These are phyloP conservation scores for Periophthalmus magnuspinnatus DNA, from an alignment of 2,797 vertebrate species.

Conservation along the genomic window DNA sequence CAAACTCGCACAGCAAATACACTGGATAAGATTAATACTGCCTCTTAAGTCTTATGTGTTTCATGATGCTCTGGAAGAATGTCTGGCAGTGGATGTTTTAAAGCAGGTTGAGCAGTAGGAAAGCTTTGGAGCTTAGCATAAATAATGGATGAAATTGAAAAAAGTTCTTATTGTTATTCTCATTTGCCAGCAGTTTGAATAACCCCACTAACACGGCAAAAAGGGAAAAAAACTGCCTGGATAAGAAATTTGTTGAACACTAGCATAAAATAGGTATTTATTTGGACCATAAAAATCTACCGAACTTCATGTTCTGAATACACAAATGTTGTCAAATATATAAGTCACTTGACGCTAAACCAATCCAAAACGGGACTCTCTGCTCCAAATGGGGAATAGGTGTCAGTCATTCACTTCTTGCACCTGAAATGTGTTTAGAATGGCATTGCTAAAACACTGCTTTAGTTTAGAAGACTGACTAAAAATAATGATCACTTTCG, in stretches of 20 bases:
- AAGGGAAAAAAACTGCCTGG: background rate
- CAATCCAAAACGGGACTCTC: too few species aligned
- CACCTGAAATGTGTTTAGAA: too few species aligned
- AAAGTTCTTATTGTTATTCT: background rate
- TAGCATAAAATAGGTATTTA: too few species aligned
- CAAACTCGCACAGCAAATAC: slow-evolving; percentile 13
- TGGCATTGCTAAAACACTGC: too few species aligned
- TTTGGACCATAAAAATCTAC: too few species aligned
- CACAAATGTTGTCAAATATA: too few species aligned
- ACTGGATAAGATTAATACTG: slow-evolving; percentile 9
- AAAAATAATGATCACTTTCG: too few species aligned
- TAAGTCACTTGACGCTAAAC: too few species aligned
- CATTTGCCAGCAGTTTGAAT: slow-evolving; percentile 2
- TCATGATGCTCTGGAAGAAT: background rate
- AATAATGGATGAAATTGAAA: slow-evolving; percentile 7
- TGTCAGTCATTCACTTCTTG: too few species aligned
- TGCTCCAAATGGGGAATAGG: too few species aligned
- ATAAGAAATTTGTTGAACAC: background rate
- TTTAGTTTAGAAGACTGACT: too few species aligned
- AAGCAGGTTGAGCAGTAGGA: background rate
- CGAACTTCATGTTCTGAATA: too few species aligned
- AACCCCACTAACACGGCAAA: background rate
- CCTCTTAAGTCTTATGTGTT: slow-evolving; percentile 9
- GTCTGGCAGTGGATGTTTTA: background rate
- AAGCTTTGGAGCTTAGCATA: background rate